Conservation (phyloP, 2,797 vertebrate genomes). For the Serranus cabrilla region DNA sequence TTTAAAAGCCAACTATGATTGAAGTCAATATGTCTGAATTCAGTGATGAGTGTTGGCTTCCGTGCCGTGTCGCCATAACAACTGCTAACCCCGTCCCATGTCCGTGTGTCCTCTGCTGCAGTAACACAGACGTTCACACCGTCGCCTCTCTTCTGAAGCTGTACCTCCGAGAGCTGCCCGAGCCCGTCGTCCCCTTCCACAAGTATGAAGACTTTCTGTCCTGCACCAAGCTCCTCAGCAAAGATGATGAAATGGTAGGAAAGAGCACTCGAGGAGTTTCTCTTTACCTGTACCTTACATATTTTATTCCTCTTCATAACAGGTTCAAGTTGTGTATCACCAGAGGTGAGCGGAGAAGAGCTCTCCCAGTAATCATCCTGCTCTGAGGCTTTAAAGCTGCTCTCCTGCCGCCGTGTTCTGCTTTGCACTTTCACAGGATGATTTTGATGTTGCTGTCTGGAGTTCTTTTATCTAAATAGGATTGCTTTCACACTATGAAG, state of each 20-base stretch:
- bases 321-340: background rate
- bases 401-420: slow-evolving; percentile 4
- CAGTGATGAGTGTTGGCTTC: slow-evolving; percentile 21
- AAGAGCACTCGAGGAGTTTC: slow-evolving; percentile 58
- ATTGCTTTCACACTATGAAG: slow-evolving; percentile 37
- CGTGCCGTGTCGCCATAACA: background rate
- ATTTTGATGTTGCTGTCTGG: slow-evolving; percentile 23
- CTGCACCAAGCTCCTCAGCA: slow-evolving; percentile 93
- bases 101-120: slow-evolving; percentile 63
- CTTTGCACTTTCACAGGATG: slow-evolving; percentile 15
- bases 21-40: no score
- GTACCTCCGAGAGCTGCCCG: slow-evolving; percentile 96
- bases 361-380: slow-evolving; percentile 10
- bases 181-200: slow-evolving; percentile 94
- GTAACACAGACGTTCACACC: slow-evolving; percentile 97
- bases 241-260: slow-evolving; percentile 93
- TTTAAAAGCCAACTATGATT: no score
- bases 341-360: slow-evolving; percentile 1
- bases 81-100: background rate
- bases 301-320: background rate
- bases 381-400: slow-evolving; percentile 16
- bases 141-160: slow-evolving; percentile 97
- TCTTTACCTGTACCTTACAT: background rate
- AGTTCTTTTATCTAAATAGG: slow-evolving; percentile 42
- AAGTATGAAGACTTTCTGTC: slow-evolving; percentile 95